Conservation (phyloP, 1,140 invertebrate genomes). For the Musca vetustissima region DNA sequence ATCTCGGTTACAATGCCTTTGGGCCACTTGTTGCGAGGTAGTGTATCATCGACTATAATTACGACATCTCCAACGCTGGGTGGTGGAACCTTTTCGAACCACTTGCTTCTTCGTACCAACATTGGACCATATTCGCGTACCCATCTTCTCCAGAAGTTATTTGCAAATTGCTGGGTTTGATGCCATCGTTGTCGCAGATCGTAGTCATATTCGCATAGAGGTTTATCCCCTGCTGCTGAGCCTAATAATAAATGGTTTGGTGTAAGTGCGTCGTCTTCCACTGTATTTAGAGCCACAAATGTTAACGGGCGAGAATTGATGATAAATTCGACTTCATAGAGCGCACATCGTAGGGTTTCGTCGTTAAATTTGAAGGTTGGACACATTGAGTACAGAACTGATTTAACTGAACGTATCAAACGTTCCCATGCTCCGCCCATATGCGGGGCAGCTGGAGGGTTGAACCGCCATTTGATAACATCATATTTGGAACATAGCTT, state of each 20-base stretch:
- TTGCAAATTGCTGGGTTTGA: constrained; percentile 3
- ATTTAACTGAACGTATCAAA: constrained; percentile 17
- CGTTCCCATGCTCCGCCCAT: constrained; percentile 40
- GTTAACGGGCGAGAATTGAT: constrained; percentile 20
- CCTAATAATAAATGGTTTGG: background rate
- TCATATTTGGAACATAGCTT: no score
- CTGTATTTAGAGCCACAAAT: background rate
- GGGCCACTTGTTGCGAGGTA: background rate
- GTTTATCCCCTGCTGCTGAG: background rate
- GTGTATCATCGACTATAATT: background rate
- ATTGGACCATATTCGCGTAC: constrained; percentile 27
- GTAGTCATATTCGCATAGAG: background rate
- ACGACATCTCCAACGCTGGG: background rate
- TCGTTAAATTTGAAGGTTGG: background rate
- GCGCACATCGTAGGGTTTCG: background rate
- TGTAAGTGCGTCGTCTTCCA: background rate
- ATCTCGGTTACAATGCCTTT: background rate
- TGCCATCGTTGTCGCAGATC: constrained; percentile 25
- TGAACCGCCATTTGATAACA: constrained; percentile 25
- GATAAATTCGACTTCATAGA: constrained; percentile 3
- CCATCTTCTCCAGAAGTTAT: constrained; percentile 30
- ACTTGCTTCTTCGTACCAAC: constrained; percentile 24
- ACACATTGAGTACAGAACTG: no score
- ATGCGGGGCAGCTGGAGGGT: constrained; percentile 14
- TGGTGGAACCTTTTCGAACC: constrained; percentile 18